Conservation (phyloP, 1,140 invertebrate genomes). For the Pseudomyrmex gracilis region DNA sequence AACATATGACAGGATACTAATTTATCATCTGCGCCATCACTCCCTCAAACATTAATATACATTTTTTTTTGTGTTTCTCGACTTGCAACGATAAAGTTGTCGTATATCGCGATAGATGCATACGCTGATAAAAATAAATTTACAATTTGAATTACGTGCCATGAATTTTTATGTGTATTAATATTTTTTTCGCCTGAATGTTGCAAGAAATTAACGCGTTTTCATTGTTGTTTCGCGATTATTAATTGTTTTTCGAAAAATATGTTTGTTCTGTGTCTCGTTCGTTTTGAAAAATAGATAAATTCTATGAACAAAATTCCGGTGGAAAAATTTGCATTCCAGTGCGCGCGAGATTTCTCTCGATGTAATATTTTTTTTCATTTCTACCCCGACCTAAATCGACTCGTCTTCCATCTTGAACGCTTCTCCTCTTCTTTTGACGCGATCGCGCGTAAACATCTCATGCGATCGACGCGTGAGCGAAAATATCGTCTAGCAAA, state of each 20-base stretch:
- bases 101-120: background rate
- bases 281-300: too few relatives aligned
- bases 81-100: constrained; percentile 10
- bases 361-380: constrained; percentile 62
- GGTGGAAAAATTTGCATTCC: too few relatives aligned
- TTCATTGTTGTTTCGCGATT: too few relatives aligned
- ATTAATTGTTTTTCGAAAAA: too few relatives aligned
- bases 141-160: background rate
- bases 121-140: constrained; percentile 5
- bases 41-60: constrained; percentile 32
- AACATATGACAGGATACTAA: constrained; percentile 48
- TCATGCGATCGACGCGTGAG: constrained; percentile 16
- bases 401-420: constrained; percentile 58
- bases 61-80: constrained; percentile 34
- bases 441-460: constrained; percentile 14
- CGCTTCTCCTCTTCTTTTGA: constrained; percentile 14
- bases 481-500: constrained; percentile 25
- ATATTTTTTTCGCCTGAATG: too few relatives aligned
- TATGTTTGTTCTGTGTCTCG: too few relatives aligned
- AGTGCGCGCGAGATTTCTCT: background rate
- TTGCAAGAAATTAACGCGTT: too few relatives aligned
- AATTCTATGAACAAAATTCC: too few relatives aligned
- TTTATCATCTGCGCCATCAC: constrained; percentile 48
- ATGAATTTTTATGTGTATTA: too few relatives aligned
- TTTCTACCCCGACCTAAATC: constrained; percentile 57